phyloP scores from a whole-genome alignment of 2,113 vertebrate species.

The Copsychus sechellarum region DNA sequence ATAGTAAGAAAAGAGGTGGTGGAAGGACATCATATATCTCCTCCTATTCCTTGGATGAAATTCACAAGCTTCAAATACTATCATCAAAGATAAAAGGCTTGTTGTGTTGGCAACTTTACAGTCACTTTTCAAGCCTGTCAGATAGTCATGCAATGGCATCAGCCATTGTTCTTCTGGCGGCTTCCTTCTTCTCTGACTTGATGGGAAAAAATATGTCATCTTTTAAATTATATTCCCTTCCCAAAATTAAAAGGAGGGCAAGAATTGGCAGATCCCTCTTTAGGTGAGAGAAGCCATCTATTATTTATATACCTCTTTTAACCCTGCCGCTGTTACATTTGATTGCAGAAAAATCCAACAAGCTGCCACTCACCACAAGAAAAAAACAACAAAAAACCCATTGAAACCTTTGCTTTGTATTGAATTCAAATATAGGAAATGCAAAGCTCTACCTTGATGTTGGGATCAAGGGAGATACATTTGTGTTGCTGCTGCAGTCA shows the following conservation, averaged over 20 bases:
- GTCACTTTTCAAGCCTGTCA: constrained; percentile 50
- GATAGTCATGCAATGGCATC: constrained; percentile 49
- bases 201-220: constrained; percentile 33
- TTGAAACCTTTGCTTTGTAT: constrained; percentile 34
- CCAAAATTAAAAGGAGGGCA: constrained; percentile 53
- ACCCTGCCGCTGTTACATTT: constrained; percentile 24
- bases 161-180: constrained; percentile 55
- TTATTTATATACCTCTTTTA: constrained; percentile 51
- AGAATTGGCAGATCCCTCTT: constrained; percentile 52
- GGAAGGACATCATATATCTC: neutral
- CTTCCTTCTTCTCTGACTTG: constrained; percentile 20
- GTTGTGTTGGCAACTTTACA: constrained; percentile 52
- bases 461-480: constrained; percentile 65
- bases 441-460: constrained; percentile 74
- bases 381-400: neutral
- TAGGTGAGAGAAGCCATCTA: constrained; percentile 39
- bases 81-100: constrained; percentile 56
- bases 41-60: constrained; percentile 51
- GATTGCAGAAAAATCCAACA: constrained; percentile 36
- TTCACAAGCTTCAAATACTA: constrained; percentile 53
- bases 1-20: constrained; percentile 8
- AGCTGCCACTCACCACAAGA: constrained; percentile 19
- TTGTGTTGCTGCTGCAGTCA: constrained; percentile 61
- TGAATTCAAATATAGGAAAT: constrained; percentile 56
- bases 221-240: constrained; percentile 22